Percentiles rank a stretch among this genome's conserved stretches.
Conservation (phyloP, 2,113 vertebrate genomes). For the Corythoichthys haematopterus region DNA sequence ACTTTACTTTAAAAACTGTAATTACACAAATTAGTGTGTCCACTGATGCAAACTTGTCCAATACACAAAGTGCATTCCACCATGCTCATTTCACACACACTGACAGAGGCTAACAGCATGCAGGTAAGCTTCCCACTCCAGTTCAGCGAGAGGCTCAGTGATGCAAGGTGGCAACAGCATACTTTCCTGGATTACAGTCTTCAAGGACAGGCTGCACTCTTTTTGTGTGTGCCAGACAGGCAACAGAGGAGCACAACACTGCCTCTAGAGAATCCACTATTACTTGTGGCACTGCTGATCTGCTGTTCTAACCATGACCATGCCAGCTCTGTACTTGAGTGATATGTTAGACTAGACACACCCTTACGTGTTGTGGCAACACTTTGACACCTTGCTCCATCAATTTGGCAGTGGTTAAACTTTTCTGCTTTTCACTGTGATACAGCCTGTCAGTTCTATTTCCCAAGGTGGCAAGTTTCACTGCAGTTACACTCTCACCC, state of each 20-base stretch:
- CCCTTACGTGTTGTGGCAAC: not conserved
- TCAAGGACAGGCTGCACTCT: constrained; percentile 38
- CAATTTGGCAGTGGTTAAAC: not conserved
- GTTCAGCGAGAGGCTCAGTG: constrained; percentile 25
- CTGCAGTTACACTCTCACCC: not conserved
- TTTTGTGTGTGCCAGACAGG: constrained; percentile 35
- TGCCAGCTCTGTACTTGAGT: constrained; percentile 6
- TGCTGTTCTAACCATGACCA: constrained; percentile 19
- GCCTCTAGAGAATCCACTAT: constrained; percentile 28
- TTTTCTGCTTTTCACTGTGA: not conserved
- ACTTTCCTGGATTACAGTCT: constrained; percentile 37
- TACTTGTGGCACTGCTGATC: constrained; percentile 29
- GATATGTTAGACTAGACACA: constrained; percentile 10
- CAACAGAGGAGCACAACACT: constrained; percentile 19
- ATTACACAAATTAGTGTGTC: constrained; percentile 1
- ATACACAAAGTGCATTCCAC: not conserved
- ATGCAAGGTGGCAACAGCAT: constrained; percentile 27
- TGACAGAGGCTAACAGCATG: constrained; percentile 6
- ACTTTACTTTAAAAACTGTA: constrained; percentile 5
- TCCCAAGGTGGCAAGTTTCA: not conserved
- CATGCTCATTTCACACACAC: not conserved
- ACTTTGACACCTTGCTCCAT: constrained; percentile 7
- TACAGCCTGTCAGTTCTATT: not conserved
- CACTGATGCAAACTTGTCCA: not conserved
- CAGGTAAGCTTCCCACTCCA: constrained; percentile 4